Conservation (phyloP, 1,140 invertebrate genomes). For the Drosophila melanogaster region Release_6_plus_ISO1_MT NT_033777.3:8844501-8845000, state of each 20-base stretch:
- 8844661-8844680: too few relatives aligned
- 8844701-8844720: neutral
- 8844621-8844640: constrained; percentile 35
- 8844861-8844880: constrained; percentile 56
- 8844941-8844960: constrained; percentile 81
- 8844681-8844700: constrained; percentile 6
- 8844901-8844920: constrained; percentile 71
- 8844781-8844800: constrained; percentile 19
- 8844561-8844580: constrained; percentile 68
- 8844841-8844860: constrained; percentile 40
- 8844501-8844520: constrained; percentile 51
- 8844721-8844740: constrained; percentile 19
- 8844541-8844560: constrained; percentile 77
- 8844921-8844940: constrained; percentile 80
- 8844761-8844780: constrained; percentile 16
- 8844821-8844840: constrained; percentile 67
- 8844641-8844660: neutral
- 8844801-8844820: constrained; percentile 53
- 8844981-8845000: constrained; percentile 56
- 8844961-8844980: constrained; percentile 41
- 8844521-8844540: constrained; percentile 80
- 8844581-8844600: constrained; percentile 55
- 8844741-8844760: constrained; percentile 23
- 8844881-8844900: constrained; percentile 23
- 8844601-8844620: constrained; percentile 27